Conservation (phyloP, 2,888 invertebrate genomes). For the Lithophane socia region DNA sequence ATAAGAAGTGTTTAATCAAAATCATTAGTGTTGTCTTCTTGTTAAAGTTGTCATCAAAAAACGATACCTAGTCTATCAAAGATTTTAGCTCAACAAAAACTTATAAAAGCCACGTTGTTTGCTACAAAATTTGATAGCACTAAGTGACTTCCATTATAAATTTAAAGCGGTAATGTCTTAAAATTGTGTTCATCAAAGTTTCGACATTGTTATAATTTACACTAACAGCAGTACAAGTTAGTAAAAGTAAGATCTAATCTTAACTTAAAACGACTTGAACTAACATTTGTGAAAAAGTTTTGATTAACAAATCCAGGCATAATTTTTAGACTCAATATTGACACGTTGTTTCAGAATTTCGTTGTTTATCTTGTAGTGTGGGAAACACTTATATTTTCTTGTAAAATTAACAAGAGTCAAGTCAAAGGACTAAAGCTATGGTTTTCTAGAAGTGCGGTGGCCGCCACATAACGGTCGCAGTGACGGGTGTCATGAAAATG, state of each 20-base stretch:
- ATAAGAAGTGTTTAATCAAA: background rate
- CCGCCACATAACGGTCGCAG: no score
- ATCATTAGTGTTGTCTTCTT: background rate
- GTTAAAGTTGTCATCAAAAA: background rate
- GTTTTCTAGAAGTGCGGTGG: no score
- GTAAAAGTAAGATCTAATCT: slow-evolving; percentile 16
- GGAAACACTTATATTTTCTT: background rate
- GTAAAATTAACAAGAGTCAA: background rate
- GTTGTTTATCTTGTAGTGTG: background rate
- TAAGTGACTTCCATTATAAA: slow-evolving; percentile 27
- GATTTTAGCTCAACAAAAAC: background rate
- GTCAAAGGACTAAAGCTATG: background rate
- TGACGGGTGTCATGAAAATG: no score
- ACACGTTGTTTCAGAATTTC: background rate
- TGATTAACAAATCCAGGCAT: slow-evolving; percentile 32
- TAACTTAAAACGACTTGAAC: slow-evolving; percentile 19
- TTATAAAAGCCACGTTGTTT: slow-evolving; percentile 2
- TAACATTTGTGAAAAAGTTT: slow-evolving; percentile 41
- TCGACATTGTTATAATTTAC: slow-evolving; percentile 32
- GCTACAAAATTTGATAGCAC: slow-evolving; percentile 14
- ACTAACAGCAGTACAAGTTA: slow-evolving; percentile 22
- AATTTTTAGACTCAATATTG: slow-evolving; percentile 26
- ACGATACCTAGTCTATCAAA: background rate
- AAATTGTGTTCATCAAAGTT: slow-evolving; percentile 57
- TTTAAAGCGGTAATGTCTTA: slow-evolving; percentile 25